Percentiles rank a stretch among this genome's conserved stretches.
Evolutionary conservation across 2,113 vertebrate species (phyloP).

Genomic region (Oncorhynchus keta): DNA sequence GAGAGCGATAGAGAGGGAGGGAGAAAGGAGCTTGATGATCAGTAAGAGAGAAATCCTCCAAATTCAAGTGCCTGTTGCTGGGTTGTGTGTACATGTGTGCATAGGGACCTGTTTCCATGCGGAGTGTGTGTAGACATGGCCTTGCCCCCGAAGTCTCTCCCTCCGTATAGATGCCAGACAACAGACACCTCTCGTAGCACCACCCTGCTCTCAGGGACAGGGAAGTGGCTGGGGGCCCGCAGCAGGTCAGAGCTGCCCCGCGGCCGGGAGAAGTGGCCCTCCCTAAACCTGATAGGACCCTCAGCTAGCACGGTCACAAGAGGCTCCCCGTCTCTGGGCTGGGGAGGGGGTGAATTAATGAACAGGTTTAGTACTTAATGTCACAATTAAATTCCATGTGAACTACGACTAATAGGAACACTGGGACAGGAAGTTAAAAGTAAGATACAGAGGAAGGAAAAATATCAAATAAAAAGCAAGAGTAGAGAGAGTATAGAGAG

Average conservation of each 20-base stretch:
- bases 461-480: too few relatives aligned
- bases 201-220: conserved; percentile 83
- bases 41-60: neutral
- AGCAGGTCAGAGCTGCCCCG: conserved; percentile 87
- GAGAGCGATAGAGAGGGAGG: too few relatives aligned
- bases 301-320: conserved; percentile 80
- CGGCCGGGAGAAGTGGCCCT: conserved; percentile 84
- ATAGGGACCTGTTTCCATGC: conserved; percentile 63
- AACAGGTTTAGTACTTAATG: too few relatives aligned
- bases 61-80: neutral
- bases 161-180: conserved; percentile 90
- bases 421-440: too few relatives aligned
- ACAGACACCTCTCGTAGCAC: conserved; percentile 86
- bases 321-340: conserved; percentile 87
- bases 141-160: conserved; percentile 82
- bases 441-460: too few relatives aligned
- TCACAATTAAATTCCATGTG: too few relatives aligned
- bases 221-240: conserved; percentile 82
- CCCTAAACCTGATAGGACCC: conserved; percentile 76
- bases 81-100: neutral
- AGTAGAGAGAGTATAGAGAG: too few relatives aligned
- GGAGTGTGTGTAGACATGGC: conserved; percentile 61
- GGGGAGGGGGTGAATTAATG: neutral
- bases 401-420: too few relatives aligned
- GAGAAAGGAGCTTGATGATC: neutral